Percentiles rank a stretch among this genome's conserved stretches.
Evolutionary conservation across 2,797 vertebrate species (phyloP).

Genomic region (Gambusia yucatana): DNA sequence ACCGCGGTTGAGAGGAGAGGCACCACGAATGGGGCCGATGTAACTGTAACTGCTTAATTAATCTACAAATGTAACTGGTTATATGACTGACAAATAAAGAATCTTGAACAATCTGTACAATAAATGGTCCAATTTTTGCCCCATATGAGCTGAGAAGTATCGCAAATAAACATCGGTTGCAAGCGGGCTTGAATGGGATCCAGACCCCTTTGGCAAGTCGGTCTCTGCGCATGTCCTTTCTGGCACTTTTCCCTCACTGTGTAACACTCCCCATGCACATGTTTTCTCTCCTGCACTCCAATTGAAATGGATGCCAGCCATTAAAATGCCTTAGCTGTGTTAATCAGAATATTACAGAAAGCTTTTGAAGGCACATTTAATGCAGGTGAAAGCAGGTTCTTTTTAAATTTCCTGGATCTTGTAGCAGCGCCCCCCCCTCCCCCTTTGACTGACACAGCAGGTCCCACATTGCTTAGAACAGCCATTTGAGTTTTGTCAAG

Average conservation of each 20-base stretch:
- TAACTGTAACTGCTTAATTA: slow-evolving; percentile 80
- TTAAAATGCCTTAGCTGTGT: background rate
- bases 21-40: slow-evolving; percentile 61
- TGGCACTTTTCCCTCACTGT: background rate
- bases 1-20: slow-evolving; percentile 35
- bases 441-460: background rate
- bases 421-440: no score
- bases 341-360: background rate
- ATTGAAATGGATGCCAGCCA: background rate
- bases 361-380: background rate
- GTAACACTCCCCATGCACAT: background rate
- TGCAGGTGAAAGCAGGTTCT: background rate
- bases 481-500: background rate
- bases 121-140: slow-evolving; percentile 45
- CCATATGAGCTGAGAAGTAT: slow-evolving; percentile 2
- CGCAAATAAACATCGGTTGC: background rate
- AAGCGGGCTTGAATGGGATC: background rate
- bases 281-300: background rate
- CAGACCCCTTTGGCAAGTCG: background rate
- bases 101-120: slow-evolving; percentile 71
- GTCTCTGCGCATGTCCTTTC: background rate
- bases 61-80: slow-evolving; percentile 81
- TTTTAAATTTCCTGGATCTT: background rate
- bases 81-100: slow-evolving; percentile 81
- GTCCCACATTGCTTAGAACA: background rate